These are phyloP conservation scores for Rhagonycha lutea DNA, from an alignment of 2,888 invertebrate genomes.

Conservation along the genomic window DNA sequence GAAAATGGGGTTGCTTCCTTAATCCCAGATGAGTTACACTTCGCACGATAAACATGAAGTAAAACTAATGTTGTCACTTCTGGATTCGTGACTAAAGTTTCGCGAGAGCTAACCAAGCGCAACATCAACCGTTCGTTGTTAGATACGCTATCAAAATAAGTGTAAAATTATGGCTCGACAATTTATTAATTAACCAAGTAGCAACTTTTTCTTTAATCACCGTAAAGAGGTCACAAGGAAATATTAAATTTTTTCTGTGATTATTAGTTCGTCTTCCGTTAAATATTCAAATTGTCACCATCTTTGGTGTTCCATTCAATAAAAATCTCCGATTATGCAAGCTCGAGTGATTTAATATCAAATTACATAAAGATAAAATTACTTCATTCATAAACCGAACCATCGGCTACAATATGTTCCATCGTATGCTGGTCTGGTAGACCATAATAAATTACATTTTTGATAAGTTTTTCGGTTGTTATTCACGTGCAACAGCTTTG, in stretches of 20 bases:
- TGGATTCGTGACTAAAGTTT: constrained; percentile 12
- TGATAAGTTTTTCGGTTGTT: not conserved
- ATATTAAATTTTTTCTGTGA: not conserved
- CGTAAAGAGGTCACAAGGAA: not conserved
- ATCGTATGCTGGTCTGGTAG: not conserved
- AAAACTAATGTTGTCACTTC: constrained; percentile 18
- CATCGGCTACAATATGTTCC: not conserved
- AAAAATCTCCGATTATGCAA: not conserved
- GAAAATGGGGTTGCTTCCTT: not conserved
- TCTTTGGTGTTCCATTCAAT: not conserved
- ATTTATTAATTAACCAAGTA: not conserved
- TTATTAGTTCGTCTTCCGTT: not conserved
- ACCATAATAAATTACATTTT: not conserved
- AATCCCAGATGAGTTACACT: not conserved
- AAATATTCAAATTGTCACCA: not conserved
- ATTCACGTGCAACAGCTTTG: not conserved
- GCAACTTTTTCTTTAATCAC: not conserved
- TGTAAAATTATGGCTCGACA: not conserved
- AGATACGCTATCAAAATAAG: constrained; percentile 4
- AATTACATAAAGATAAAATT: not conserved
- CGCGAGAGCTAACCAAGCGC: constrained; percentile 5
- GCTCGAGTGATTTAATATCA: not conserved
- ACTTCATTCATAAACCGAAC: not conserved
- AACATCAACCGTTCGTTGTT: not conserved
- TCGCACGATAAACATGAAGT: constrained; percentile 11